These are phyloP conservation scores for Caranx melampygus DNA, from an alignment of 2,113 vertebrate genomes.

Conservation along the genomic window DNA sequence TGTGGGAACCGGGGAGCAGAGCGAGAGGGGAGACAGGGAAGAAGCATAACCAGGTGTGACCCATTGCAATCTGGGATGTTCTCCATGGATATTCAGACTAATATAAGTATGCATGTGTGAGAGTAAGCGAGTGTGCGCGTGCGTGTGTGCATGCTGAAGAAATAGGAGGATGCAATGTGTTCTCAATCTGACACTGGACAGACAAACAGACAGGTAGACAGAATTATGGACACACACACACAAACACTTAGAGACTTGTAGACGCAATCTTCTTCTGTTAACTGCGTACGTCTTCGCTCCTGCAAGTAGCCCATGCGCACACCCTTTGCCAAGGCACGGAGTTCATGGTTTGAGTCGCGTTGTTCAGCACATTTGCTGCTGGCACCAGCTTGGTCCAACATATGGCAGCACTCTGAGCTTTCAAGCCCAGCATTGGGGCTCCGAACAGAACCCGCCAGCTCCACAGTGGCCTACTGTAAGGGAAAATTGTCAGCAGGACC, in stretches of 20 bases:
- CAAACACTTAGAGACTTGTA: constrained; percentile 34
- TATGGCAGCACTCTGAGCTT: constrained; percentile 83
- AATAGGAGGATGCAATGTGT: constrained; percentile 51
- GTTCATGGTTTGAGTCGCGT: constrained; percentile 76
- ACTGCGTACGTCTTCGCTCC: constrained; percentile 30
- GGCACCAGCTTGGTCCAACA: constrained; percentile 76
- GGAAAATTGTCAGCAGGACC: constrained; percentile 77
- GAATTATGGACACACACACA: constrained; percentile 44
- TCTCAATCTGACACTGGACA: constrained; percentile 58
- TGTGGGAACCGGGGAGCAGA: constrained; percentile 81
- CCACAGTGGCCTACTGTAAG: constrained; percentile 77
- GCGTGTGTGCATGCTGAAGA: constrained; percentile 38
- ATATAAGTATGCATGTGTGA: constrained; percentile 44
- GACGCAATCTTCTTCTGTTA: constrained; percentile 15
- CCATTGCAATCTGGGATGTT: constrained; percentile 80
- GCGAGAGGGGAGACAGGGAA: constrained; percentile 74
- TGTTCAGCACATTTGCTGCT: constrained; percentile 82
- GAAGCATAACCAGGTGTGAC: constrained; percentile 85
- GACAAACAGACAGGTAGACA: constrained; percentile 50
- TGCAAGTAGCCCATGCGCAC: constrained; percentile 61
- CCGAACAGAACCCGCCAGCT: constrained; percentile 76
- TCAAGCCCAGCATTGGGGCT: constrained; percentile 64
- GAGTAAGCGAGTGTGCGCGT: constrained; percentile 23
- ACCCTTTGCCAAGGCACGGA: constrained; percentile 79
- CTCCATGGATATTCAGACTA: constrained; percentile 73